Evolutionary conservation across 2,888 invertebrate species (phyloP).

Genomic region (Eurytoma adleriae): DNA sequence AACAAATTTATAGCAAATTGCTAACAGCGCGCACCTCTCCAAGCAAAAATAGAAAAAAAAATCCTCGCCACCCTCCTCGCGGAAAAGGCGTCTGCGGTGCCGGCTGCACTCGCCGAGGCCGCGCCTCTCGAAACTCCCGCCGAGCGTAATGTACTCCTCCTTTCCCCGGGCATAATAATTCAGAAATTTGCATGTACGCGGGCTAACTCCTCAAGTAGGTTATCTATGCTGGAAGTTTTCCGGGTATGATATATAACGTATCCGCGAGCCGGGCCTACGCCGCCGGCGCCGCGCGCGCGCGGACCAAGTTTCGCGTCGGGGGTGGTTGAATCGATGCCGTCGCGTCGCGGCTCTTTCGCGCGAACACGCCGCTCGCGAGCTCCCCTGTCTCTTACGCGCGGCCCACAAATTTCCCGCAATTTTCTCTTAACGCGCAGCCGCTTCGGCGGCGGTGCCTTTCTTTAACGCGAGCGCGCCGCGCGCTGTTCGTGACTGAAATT

Average conservation of each 20-base stretch:
- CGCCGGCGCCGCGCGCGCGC: not conserved
- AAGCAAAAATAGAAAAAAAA: not conserved
- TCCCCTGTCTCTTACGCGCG: not conserved
- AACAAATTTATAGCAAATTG: constrained; percentile 19
- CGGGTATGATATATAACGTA: constrained; percentile 62
- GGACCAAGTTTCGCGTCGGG: constrained; percentile 39
- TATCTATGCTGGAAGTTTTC: constrained; percentile 75
- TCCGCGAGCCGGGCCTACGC: constrained; percentile 33
- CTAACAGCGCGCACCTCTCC: not conserved
- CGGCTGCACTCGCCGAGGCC: constrained; percentile 12
- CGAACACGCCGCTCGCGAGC: constrained; percentile 42
- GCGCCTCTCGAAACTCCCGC: constrained; percentile 1
- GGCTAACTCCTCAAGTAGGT: constrained; percentile 76
- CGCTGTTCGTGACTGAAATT: not conserved
- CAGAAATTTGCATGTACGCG: constrained; percentile 76
- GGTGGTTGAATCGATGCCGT: constrained; percentile 45
- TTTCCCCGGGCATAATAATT: constrained; percentile 71
- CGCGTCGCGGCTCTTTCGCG: constrained; percentile 40
- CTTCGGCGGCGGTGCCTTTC: not conserved
- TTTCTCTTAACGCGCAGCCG: constrained; percentile 21
- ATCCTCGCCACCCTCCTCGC: not conserved
- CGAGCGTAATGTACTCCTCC: constrained; percentile 48
- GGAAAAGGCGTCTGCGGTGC: not conserved
- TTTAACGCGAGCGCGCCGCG: not conserved
- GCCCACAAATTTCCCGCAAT: constrained; percentile 47